Evolutionary conservation across 2,113 vertebrate genomes (phyloP).

Genomic region (Hemiscyllium ocellatum): DNA sequence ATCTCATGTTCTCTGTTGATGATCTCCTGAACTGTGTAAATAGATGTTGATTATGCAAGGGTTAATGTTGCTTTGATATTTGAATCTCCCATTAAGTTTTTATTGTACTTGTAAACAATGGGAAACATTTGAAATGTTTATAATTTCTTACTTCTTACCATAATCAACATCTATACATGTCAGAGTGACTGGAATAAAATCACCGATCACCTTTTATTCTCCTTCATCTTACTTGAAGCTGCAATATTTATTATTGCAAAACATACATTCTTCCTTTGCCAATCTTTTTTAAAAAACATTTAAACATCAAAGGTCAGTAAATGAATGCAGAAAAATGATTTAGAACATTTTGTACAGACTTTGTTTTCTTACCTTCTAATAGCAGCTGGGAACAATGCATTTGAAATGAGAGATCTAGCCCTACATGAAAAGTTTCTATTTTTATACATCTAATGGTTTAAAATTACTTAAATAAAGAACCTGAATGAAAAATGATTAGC

Average conservation of each 20-base stretch:
- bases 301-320: not conserved
- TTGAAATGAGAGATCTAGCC: not conserved
- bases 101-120: not conserved
- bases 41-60: not conserved
- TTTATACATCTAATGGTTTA: not conserved
- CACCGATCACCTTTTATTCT: not conserved
- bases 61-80: not conserved
- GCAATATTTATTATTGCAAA: not conserved
- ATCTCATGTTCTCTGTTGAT: not conserved
- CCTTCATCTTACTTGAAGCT: not conserved
- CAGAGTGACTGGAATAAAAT: not conserved
- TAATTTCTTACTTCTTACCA: not conserved
- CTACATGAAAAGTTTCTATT: not conserved
- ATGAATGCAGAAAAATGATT: not conserved
- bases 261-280: not conserved
- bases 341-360: not conserved
- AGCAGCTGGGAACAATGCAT: slow-evolving; percentile 6
- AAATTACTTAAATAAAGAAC: not conserved
- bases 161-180: not conserved
- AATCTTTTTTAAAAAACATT: not conserved
- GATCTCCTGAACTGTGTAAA: slow-evolving; percentile 11
- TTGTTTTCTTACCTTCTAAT: not conserved
- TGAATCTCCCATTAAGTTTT: not conserved
- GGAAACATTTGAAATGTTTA: not conserved
- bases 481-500: not conserved